Base-by-base conservation (phyloP, 1,140 invertebrate genomes). In the Pteromalus puparum region DNA sequence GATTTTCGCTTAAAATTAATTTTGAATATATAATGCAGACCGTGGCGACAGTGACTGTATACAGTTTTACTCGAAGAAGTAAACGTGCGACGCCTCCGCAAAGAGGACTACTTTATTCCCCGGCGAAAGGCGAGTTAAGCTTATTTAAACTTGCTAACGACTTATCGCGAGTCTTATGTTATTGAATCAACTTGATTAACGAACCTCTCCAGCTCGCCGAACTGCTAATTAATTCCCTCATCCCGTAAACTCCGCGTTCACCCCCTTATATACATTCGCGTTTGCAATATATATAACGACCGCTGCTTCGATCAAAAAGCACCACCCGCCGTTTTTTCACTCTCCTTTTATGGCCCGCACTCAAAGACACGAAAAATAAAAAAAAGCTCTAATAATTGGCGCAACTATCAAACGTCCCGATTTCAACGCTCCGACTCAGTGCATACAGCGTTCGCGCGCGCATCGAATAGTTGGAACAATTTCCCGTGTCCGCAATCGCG, bases 381-480 rank as follows among this genome's bases (percentile, higher is more conserved):
- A 81, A 53, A 77, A 53, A 10, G 18, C 4, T 15, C 7, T 26
- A 28, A 73, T 77, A 77, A 83, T 85, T 75, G 65, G 48, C 72
- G 42, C 61, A 42, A 67, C 30, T 53, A 15, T n/a, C n/a, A 34
- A 81, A 65, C 53, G 70, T 28, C 7, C 38, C 76, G 10, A n/a
- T 21, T 53, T 53, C 48, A 53, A 53, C 48, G 53, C 6, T 21
- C 21, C 12, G 21, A 73, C 13, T n/a, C 26, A 24, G 10, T 28
- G 42, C 10, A 70, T 18, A 73, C 30, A 81, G 72, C 79, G 67
- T 82, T 82, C 84, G 53, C 53, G 53, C 48, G 75, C 53, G 53
- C 48, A 68, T 15, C 80, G 82, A 75, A 84, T 61, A 82, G 82
- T 84, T 86, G 80, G 86, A 84, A 79, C 74, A 82, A 82, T 84